Evolutionary conservation across 2,888 invertebrate genomes (phyloP).

Genomic region (Caenorhabditis becei): DNA sequence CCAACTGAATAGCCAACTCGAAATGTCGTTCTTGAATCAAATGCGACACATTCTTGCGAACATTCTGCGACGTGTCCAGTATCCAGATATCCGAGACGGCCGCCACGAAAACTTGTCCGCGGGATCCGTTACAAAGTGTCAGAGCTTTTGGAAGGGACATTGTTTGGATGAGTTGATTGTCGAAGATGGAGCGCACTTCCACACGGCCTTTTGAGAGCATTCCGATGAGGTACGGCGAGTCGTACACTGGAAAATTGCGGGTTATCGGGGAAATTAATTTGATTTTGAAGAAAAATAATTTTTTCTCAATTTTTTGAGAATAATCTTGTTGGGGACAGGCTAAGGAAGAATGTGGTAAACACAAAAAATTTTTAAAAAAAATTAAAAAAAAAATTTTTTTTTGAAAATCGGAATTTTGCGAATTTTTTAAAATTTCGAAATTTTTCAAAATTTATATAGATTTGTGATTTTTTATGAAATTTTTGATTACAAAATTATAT

Average conservation of each 20-base stretch:
- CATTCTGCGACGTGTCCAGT: constrained; percentile 87
- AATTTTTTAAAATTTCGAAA: too few species aligned
- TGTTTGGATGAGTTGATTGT: constrained; percentile 89
- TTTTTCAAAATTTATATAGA: too few species aligned
- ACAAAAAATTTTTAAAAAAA: too few species aligned
- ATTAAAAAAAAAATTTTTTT: too few species aligned
- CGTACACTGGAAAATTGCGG: constrained; percentile 86
- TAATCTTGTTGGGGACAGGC: too few species aligned
- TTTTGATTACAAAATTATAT: too few species aligned
- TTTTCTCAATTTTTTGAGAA: neutral
- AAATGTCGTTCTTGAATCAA: constrained; percentile 93
- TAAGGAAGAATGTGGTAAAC: too few species aligned
- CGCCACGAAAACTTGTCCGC: constrained; percentile 73
- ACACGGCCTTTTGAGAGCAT: constrained; percentile 88
- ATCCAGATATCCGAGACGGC: constrained; percentile 86
- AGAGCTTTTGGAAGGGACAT: constrained; percentile 85
- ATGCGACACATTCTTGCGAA: constrained; percentile 90
- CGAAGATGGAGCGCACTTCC: constrained; percentile 91
- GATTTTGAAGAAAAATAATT: too few species aligned
- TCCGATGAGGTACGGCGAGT: constrained; percentile 92
- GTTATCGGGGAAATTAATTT: too few species aligned
- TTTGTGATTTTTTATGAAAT: too few species aligned
- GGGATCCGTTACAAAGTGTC: constrained; percentile 60
- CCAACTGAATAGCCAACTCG: constrained; percentile 87
- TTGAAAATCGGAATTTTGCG: too few species aligned